Base-by-base conservation (phyloP, 2,113 vertebrate species). In the Benitochromis conjunctus region DNA sequence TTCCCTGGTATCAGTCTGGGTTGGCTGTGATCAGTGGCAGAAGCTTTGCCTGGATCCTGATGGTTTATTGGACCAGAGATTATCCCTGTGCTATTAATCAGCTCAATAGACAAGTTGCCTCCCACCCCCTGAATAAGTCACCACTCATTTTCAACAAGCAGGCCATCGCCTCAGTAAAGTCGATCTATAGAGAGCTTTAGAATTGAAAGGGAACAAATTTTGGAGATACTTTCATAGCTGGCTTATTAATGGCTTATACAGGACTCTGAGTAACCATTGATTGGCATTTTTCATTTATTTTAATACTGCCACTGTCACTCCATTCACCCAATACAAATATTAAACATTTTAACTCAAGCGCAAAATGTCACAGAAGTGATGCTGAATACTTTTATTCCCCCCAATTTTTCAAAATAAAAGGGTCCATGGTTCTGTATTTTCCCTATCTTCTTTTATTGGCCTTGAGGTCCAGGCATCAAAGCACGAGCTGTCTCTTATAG, bases 61-160 rank as follows among this genome's bases (percentile, higher is more conserved):
- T 79, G 81, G 62, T 92, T 94, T 94, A 92, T 91, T 93, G 91
- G 88, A 71, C 58, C 80, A 89, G 69, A 92, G 90, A 93, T 93
- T 88, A 94, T 91, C 89, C 77, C 58, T 16, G 64, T 89, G 84
- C 87, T 88, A 84, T 94, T 88, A 94, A 92, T 92, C 91, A 91
- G 76, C 88, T 95, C 83, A 84, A 93, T 91, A 86, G 90, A 91
- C 91, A 93, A 90, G 91, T 92, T 84, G 80, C 77, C 81, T 58
- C 69, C 90, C 57, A 86, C 83, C 6, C 26, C 19, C 51, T 55
- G 51, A 86, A 88, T 78, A 87, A 84, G 85, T 81, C 24, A 77
- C 54, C 81, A 55, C 34, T 92, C 81, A 41, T 24, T 31, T 66
- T 79, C 64, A 60, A 83, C 58, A 83, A 86, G 83, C 36, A 9